Base-by-base conservation (phyloP, 1,140 invertebrate genomes). In the Drosophila equinoxialis region DNA sequence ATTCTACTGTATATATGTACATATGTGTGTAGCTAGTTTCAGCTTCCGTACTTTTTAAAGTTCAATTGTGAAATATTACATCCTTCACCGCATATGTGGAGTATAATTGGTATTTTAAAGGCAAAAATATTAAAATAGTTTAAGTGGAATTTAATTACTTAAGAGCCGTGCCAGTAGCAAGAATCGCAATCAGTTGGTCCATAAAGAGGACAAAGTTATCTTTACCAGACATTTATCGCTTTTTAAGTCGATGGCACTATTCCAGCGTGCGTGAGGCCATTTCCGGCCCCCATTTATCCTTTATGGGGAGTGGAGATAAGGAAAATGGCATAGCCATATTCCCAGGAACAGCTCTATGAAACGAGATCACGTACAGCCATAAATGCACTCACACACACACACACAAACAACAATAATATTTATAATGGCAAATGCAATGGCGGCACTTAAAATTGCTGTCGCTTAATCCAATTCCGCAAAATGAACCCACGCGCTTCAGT, bases 341-440 rank as follows among this genome's bases (percentile, higher is more conserved):
- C 73, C 73, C 73, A 75, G 69, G 73, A 17, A 42, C 8, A 14
- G 39, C 63, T 39, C 37, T 62, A 65, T 59, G 71, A 59, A 55
- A 60, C 70, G 65, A 90, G 84, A 90, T 87, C 84, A 87, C 84
- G 84, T 89, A 78, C 77, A 62, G 60, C 55, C 74, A 65, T 87
- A 87, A 86, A 81, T 63, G 57, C 59, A 55, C 62, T 41, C 63
- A 55, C 23, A 66, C 41, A 37, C 63, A 60, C 63, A 54, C 33
- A 62, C 33, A 41, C 41, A 20, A 33, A 70, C 55, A 70, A 17
- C 8, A 67, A 26, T 61, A 63, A 61, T n/a, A 59, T 58, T 59
- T 39, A 77, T 87, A 74, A 76, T 58, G 63, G 72, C 17, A 63
- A 84, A 82, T 68, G 67, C 61, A 87, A 87, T 87, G 84, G 84